These are phyloP conservation scores for Bombus confusus DNA, from an alignment of 1,140 invertebrate species.

Conservation along the genomic window DNA sequence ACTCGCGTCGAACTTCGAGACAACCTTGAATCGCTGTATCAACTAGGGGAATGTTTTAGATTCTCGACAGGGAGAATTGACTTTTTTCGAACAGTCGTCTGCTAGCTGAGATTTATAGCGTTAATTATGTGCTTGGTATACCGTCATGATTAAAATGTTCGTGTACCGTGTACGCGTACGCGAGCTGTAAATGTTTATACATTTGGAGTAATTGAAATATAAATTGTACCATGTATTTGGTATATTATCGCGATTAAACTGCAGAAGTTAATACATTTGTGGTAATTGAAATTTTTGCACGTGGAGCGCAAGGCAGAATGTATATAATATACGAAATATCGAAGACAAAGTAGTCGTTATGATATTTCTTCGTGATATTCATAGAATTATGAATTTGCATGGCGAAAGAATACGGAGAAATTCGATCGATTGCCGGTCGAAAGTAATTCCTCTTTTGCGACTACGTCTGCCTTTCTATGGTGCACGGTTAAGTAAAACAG, in stretches of 20 bases:
- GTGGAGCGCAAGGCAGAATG: too few relatives aligned
- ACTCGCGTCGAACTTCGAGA: background rate
- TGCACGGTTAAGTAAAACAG: background rate
- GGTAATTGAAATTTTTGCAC: too few relatives aligned
- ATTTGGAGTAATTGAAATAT: background rate
- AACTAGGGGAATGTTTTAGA: background rate
- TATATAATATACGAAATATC: too few relatives aligned
- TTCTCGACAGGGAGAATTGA: background rate
- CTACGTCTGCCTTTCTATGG: background rate
- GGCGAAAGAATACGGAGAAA: too few relatives aligned
- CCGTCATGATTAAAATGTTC: too few relatives aligned
- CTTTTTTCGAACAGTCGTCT: background rate
- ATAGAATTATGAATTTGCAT: too few relatives aligned
- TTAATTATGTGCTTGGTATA: background rate
- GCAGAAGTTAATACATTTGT: too few relatives aligned
- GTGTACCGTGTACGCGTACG: too few relatives aligned
- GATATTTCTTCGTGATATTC: too few relatives aligned
- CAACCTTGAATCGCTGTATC: background rate
- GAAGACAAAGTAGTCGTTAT: too few relatives aligned
- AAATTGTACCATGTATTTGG: background rate
- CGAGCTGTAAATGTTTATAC: background rate
- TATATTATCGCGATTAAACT: background rate
- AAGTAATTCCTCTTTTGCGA: background rate
- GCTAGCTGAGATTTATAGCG: background rate
- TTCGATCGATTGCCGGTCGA: too few relatives aligned